Evolutionary conservation across 2,888 invertebrate genomes (phyloP).

Genomic region (Mantis religiosa): DNA sequence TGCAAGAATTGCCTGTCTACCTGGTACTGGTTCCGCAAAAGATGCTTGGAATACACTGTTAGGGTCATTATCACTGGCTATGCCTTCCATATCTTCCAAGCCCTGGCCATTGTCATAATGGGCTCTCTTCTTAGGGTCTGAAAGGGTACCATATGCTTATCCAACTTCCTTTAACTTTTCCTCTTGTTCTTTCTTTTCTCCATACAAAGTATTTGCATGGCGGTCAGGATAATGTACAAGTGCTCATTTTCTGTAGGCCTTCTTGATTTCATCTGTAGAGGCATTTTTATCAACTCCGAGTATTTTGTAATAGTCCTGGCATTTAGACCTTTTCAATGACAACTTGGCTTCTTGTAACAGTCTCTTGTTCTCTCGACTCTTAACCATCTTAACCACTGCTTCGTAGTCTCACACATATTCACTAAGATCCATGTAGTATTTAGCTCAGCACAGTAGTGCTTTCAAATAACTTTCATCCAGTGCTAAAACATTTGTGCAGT

Average conservation of each 20-base stretch:
- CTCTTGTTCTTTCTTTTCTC: conserved; percentile 86
- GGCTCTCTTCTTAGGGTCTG: conserved; percentile 83
- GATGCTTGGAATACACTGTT: conserved; percentile 81
- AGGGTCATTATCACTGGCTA: conserved; percentile 80
- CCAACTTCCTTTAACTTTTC: conserved; percentile 92
- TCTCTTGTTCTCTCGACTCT: conserved; percentile 69
- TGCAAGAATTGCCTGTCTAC: too few species aligned
- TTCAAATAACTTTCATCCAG: conserved; percentile 82
- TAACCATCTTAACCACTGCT: conserved; percentile 75
- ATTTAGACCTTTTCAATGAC: conserved; percentile 83
- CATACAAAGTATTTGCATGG: conserved; percentile 81
- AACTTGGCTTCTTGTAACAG: conserved; percentile 82
- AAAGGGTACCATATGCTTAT: conserved; percentile 88
- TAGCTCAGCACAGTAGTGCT: conserved; percentile 82
- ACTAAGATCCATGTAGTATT: conserved; percentile 76
- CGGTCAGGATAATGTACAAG: conserved; percentile 85
- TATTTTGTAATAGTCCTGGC: conserved; percentile 95
- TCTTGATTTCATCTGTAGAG: too few species aligned
- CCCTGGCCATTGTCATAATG: conserved; percentile 91
- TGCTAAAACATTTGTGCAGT: conserved; percentile 80
- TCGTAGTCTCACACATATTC: conserved; percentile 88
- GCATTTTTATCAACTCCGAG: conserved; percentile 80
- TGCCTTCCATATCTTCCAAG: conserved; percentile 73
- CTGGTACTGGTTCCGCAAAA: conserved; percentile 58
- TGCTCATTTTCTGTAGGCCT: too few species aligned